phyloP scores from a whole-genome alignment of 2,888 invertebrate species.

The Alcis repandata region DNA sequence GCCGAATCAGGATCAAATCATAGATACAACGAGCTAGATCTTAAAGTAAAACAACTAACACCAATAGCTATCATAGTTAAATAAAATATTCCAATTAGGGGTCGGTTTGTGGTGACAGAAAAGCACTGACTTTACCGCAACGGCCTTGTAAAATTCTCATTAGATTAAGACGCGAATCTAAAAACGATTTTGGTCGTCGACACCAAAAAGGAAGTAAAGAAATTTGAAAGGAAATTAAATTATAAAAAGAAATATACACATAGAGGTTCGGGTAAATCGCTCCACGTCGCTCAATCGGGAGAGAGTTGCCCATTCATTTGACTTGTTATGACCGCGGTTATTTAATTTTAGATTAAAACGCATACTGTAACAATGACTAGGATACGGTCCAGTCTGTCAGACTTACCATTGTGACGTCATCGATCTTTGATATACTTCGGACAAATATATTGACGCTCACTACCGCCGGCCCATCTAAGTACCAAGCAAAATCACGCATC shows the following conservation, averaged over 20 bases:
- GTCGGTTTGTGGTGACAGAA: conserved; percentile 36
- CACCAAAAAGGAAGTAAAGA: conserved; percentile 73
- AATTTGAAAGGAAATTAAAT: conserved; percentile 65
- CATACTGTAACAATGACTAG: conserved; percentile 73
- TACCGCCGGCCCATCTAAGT: conserved; percentile 96
- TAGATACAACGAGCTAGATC: conserved; percentile 65
- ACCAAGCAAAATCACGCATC: conserved; percentile 84
- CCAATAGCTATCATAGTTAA: conserved; percentile 43
- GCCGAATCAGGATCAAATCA: conserved; percentile 59
- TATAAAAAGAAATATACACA: conserved; percentile 66
- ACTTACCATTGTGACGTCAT: conserved; percentile 99
- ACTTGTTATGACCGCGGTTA: conserved; percentile 74
- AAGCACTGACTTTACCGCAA: conserved; percentile 52
- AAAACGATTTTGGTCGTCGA: conserved; percentile 87
- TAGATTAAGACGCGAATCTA: conserved; percentile 61
- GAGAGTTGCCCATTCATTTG: conserved; percentile 85
- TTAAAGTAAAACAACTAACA: conserved; percentile 56
- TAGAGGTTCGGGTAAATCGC: conserved; percentile 72
- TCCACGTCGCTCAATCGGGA: conserved; percentile 68
- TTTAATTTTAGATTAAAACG: conserved; percentile 56
- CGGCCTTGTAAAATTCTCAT: conserved; percentile 45
- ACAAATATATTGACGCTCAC: conserved; percentile 99
- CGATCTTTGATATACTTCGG: conserved; percentile 99
- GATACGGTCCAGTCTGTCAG: conserved; percentile 75
- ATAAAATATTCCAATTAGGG: conserved; percentile 10